Evolutionary conservation across 2,113 vertebrate species (phyloP).

Genomic region (Dicrurus megarhynchus): DNA sequence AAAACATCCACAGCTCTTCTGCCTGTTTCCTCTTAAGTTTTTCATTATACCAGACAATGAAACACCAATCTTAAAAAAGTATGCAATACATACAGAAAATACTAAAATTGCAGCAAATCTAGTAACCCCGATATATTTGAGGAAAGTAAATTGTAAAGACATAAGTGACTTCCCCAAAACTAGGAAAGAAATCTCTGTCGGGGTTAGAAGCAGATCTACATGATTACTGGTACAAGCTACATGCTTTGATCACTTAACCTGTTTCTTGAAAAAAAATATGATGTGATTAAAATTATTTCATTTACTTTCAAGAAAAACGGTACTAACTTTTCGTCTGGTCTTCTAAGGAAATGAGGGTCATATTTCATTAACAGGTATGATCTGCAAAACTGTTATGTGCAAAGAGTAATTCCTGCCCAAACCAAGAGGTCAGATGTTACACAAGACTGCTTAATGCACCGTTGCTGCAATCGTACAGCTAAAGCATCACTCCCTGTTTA

Average conservation of each 20-base stretch:
- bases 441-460: neutral
- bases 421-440: neutral
- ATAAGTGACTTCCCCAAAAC: neutral
- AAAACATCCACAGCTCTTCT: neutral
- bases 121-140: neutral
- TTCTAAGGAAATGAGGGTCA: neutral
- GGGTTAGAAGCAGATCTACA: neutral
- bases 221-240: neutral
- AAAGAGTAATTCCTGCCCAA: neutral
- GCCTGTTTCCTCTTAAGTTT: neutral
- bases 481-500: neutral
- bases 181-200: accelerated
- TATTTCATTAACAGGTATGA: neutral
- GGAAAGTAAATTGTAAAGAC: neutral
- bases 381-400: neutral
- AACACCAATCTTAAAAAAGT: neutral
- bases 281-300: neutral
- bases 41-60: neutral
- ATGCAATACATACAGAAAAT: neutral
- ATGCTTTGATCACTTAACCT: neutral
- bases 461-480: neutral
- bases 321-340: neutral
- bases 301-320: neutral
- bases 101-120: neutral
- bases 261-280: neutral